Percentiles rank a stretch among this genome's conserved stretches.
These are phyloP conservation scores for Eupelmus urozonus DNA, from an alignment of 2,888 invertebrate genomes.

Conservation along the genomic window DNA sequence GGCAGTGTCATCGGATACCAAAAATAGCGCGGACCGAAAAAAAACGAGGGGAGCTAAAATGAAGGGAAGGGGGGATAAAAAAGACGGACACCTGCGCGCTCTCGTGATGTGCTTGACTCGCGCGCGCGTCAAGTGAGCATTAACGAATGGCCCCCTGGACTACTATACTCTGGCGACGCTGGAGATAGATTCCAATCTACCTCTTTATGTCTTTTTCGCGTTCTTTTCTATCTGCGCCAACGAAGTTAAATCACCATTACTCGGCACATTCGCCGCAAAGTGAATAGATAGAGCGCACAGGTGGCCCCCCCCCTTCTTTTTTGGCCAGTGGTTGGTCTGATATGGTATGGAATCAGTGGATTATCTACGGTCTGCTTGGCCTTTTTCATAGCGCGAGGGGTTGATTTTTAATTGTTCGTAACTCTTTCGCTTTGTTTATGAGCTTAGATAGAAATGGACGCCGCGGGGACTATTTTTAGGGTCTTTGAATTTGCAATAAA, in stretches of 20 bases:
- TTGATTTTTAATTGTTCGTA: constrained; percentile 50
- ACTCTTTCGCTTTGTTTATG: constrained; percentile 46
- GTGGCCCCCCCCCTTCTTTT: constrained; percentile 8
- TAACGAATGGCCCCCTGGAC: constrained; percentile 43
- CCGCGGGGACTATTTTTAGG: neutral
- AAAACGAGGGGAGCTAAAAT: constrained; percentile 21
- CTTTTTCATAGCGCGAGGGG: neutral
- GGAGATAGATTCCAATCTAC: constrained; percentile 57
- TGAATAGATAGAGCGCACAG: constrained; percentile 27
- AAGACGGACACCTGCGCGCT: constrained; percentile 58
- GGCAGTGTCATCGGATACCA: constrained; percentile 57
- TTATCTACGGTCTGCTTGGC: constrained; percentile 18
- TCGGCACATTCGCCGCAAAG: constrained; percentile 45
- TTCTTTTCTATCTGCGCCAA: constrained; percentile 13
- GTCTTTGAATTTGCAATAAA: neutral
- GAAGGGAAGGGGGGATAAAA: neutral
- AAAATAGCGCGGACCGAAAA: constrained; percentile 41
- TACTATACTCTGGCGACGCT: no score
- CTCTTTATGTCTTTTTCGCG: constrained; percentile 52
- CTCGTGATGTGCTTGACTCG: constrained; percentile 35
- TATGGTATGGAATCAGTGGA: constrained; percentile 21
- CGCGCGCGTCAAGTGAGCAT: constrained; percentile 56
- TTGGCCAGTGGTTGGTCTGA: no score
- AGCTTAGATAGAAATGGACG: constrained; percentile 2
- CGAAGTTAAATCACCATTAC: constrained; percentile 60